Percentiles rank a stretch among this genome's conserved stretches.
These are phyloP conservation scores for Chlorops oryzae DNA, from an alignment of 1,140 invertebrate genomes.

Conservation along the genomic window DNA sequence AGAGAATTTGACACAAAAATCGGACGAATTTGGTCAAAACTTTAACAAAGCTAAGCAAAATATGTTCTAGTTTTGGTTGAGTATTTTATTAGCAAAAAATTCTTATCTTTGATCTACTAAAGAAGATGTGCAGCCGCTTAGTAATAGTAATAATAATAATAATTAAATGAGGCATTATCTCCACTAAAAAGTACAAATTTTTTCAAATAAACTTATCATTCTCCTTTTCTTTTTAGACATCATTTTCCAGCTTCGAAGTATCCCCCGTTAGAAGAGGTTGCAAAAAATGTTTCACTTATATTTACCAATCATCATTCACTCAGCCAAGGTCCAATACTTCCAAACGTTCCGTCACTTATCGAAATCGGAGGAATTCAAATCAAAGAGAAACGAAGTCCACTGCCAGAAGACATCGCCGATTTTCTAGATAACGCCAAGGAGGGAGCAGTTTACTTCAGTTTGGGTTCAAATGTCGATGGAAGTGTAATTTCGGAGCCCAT, in stretches of 20 bases:
- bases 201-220: no score
- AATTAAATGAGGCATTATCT: no score
- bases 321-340: slow-evolving; percentile 36
- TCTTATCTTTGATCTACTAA: no score
- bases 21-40: no score
- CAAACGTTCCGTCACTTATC: slow-evolving; percentile 39
- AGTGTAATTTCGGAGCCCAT: slow-evolving; percentile 1
- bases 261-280: slow-evolving; percentile 17
- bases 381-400: slow-evolving; percentile 30
- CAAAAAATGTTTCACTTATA: slow-evolving; percentile 29
- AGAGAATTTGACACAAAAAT: no score
- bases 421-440: slow-evolving; percentile 24
- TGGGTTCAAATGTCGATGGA: slow-evolving; percentile 25
- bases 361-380: slow-evolving; percentile 49
- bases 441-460: slow-evolving; percentile 31
- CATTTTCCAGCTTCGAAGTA: slow-evolving; percentile 12
- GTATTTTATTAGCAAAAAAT: no score
- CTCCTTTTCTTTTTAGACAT: neutral
- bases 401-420: slow-evolving; percentile 34
- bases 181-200: no score
- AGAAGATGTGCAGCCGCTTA: no score
- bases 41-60: no score
- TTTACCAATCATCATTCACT: slow-evolving; percentile 31
- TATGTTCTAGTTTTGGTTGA: no score
- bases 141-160: no score